phyloP scores from a whole-genome alignment of 1,140 invertebrate species.

The Drosophila eugracilis region DNA sequence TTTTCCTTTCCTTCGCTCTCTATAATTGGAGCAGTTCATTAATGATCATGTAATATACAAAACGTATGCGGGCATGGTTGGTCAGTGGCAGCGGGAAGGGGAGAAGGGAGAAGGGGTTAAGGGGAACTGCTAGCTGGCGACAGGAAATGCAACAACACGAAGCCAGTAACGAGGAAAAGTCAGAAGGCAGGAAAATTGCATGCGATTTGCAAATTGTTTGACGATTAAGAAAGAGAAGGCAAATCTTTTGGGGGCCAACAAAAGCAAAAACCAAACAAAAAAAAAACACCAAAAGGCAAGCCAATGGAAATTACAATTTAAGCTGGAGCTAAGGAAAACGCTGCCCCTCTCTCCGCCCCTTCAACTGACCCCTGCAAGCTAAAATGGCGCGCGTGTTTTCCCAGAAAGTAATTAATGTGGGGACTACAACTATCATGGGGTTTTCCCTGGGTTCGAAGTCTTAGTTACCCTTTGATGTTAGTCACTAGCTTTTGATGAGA shows the following conservation, averaged over 20 bases:
- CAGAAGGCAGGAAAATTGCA: constrained; percentile 59
- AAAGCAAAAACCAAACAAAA: neutral
- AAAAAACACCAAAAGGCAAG: neutral
- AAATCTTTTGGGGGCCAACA: constrained; percentile 44
- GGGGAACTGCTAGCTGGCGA: constrained; percentile 26
- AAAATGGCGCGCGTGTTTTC: constrained; percentile 76
- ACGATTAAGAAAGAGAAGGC: constrained; percentile 80
- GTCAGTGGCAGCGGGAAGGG: constrained; percentile 2
- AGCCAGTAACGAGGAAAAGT: constrained; percentile 37
- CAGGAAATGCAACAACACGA: constrained; percentile 69
- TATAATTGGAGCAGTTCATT: constrained; percentile 74
- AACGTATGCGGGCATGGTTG: constrained; percentile 36
- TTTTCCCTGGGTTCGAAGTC: neutral
- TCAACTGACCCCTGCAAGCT: neutral
- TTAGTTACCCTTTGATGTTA: constrained; percentile 5
- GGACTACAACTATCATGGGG: neutral
- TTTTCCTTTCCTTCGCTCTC: constrained; percentile 28
- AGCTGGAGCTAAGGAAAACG: constrained; percentile 14
- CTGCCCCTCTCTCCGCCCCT: neutral
- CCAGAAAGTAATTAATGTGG: constrained; percentile 73
- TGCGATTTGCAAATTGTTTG: constrained; percentile 78
- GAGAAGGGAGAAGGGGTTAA: neutral
- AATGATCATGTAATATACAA: constrained; percentile 66
- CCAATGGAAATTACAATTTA: constrained; percentile 58
- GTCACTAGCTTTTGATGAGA: too few relatives aligned